phyloP scores from a whole-genome alignment of 2,888 invertebrate species.

The Drosophila hawaiiensis region DNA sequence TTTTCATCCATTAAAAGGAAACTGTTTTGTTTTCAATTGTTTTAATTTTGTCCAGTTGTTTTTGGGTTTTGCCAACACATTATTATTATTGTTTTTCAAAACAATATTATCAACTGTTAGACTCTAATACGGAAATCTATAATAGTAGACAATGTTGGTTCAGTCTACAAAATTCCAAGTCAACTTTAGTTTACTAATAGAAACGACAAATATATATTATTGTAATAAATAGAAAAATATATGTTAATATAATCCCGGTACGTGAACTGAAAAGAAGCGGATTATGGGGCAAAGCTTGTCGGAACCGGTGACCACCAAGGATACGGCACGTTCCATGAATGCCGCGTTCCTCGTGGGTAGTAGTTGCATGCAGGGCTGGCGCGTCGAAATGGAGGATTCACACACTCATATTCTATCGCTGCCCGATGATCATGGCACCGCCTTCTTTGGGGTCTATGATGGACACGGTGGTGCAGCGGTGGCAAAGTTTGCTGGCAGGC shows the following conservation, averaged over 20 bases:
- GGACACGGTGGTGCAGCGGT: conserved; percentile 91
- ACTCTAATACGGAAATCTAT: neutral
- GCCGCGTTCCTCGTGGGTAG: conserved; percentile 91
- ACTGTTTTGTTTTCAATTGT: neutral
- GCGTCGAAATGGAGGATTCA: conserved; percentile 99
- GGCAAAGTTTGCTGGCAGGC: conserved; percentile 97
- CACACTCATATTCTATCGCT: conserved; percentile 97
- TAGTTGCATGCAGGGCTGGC: conserved; percentile 99
- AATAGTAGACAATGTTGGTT: conserved; percentile 47
- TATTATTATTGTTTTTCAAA: neutral
- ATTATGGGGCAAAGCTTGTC: conserved; percentile 98
- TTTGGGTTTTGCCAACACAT: neutral
- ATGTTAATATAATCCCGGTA: neutral
- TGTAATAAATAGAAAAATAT: conserved; percentile 5
- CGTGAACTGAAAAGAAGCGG: neutral
- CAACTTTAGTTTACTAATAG: conserved; percentile 4
- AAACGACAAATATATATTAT: conserved; percentile 11
- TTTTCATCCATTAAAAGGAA: neutral
- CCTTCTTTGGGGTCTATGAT: conserved; percentile 98
- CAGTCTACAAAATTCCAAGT: conserved; percentile 41
- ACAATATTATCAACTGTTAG: neutral
- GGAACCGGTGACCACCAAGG: conserved; percentile 97
- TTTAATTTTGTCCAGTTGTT: neutral
- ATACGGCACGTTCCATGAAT: conserved; percentile 93
- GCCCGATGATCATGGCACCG: conserved; percentile 95